Base-by-base conservation (phyloP, 2,888 invertebrate genomes). In the Reticulitermes lucifugus region DNA sequence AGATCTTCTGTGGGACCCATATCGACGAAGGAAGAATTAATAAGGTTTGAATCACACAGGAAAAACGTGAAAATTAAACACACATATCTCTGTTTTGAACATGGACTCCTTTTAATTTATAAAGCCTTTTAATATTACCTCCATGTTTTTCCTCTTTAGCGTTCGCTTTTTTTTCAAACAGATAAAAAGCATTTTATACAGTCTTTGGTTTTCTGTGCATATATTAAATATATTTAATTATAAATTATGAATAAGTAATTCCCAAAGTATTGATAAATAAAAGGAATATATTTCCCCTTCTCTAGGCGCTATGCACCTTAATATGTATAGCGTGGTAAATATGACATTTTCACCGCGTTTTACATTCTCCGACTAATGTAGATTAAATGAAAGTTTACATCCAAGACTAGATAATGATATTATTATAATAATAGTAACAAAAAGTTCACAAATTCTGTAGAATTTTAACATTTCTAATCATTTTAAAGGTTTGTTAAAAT, bases 211-310 rank as follows among this genome's bases (percentile, higher is more conserved):
- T 65, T n/a, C 35, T 65, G 65, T 65, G 65, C 65, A 65, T n/a
- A 65, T 65, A 65, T 65, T n/a, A n/a, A 65, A 65, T 65, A 65
- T 65, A 65, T 25, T n/a, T 65, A 65, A 65, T n/a, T 65, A 65
- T 65, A 65, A 65, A 65, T 65, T 65, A 65, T 65, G 65, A 65
- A n/a, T 65, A 65, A 6, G 14, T 6, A n/a, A 25, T 65, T 65
- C n/a, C n/a, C 65, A 25, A 65, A n/a, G 6, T 25, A 65, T 10
- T 65, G 25, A 6, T 65, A n/a, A n/a, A 65, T 65, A 65, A 65
- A 35, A 65, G 25, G n/a, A 60, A 60, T 21, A 22, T 18, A 22
- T 60, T 65, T 25, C 12, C 65, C 4, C 12, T 2, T 65, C 65
- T 65, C 12, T 65, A 65, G 65, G 65, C 65, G 65, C 65, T 65